These are phyloP conservation scores for Propsilocerus akamusi DNA, from an alignment of 1,140 invertebrate species.

Conservation along the genomic window DNA sequence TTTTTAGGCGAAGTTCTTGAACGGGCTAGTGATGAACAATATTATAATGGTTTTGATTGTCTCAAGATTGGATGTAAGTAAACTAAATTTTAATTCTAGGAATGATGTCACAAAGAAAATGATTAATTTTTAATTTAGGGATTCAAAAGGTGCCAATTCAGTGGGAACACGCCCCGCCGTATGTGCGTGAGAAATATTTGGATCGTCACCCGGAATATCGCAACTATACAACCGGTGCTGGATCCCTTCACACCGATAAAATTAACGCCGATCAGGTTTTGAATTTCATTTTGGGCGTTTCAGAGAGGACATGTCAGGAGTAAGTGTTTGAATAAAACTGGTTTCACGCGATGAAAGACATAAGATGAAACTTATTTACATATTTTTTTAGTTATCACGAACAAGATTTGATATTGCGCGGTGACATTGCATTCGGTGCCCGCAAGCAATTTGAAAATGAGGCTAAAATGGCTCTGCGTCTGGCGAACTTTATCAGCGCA, in stretches of 20 bases:
- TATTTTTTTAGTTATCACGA: slow-evolving; percentile 37
- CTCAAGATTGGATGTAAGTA: slow-evolving; percentile 76
- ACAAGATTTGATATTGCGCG: slow-evolving; percentile 54
- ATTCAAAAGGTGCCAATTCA: slow-evolving; percentile 61
- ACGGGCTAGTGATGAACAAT: slow-evolving; percentile 76
- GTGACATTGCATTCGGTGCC: slow-evolving; percentile 70
- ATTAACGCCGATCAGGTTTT: slow-evolving; percentile 58
- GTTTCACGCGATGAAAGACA: neutral
- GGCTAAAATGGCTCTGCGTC: slow-evolving; percentile 82
- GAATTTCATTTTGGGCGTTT: slow-evolving; percentile 57
- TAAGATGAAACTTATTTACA: neutral
- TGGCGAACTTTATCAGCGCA: slow-evolving; percentile 88
- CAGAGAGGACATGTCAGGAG: slow-evolving; percentile 48
- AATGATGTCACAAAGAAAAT: slow-evolving; percentile 1
- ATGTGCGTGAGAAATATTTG: slow-evolving; percentile 50
- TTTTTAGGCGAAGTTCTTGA: slow-evolving; percentile 89
- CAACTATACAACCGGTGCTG: slow-evolving; percentile 41
- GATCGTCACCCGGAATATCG: slow-evolving; percentile 54
- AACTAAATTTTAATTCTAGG: neutral
- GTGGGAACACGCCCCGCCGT: slow-evolving; percentile 47
- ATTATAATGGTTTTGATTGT: slow-evolving; percentile 85
- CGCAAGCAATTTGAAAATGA: slow-evolving; percentile 83
- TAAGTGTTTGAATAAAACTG: slow-evolving; percentile 15
- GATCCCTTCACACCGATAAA: slow-evolving; percentile 36
- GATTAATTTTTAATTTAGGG: slow-evolving; percentile 31